Conservation (phyloP, 2,888 invertebrate species). For the Agrotis puta region DNA sequence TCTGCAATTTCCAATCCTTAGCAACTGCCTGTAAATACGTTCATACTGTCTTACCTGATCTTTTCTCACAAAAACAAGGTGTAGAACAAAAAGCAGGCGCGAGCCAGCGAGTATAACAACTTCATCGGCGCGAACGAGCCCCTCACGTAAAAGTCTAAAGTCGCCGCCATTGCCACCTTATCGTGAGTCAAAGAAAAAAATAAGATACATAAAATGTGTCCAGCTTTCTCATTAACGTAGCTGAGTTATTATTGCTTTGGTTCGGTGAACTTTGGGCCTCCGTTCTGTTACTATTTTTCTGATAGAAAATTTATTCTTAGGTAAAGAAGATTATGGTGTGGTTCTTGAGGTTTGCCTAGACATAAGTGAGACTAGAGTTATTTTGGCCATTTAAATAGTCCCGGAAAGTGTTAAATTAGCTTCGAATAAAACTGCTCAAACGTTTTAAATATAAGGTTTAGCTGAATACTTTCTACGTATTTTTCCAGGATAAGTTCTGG, state of each 20-base stretch:
- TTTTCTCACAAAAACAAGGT: slow-evolving; percentile 58
- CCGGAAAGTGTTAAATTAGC: too few relatives aligned
- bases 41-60: slow-evolving; percentile 49
- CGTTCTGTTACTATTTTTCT: not conserved
- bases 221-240: slow-evolving; percentile 53
- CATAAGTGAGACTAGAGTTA: not conserved
- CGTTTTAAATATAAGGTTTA: not conserved
- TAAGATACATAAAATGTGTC: slow-evolving; percentile 28
- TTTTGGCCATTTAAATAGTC: not conserved
- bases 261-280: slow-evolving; percentile 8
- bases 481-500: too few relatives aligned
- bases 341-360: not conserved
- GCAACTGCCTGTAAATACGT: slow-evolving; percentile 1
- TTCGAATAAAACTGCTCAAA: not conserved
- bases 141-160: slow-evolving; percentile 76
- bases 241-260: slow-evolving; percentile 23
- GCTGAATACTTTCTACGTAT: too few relatives aligned
- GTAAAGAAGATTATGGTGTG: not conserved
- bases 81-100: slow-evolving; percentile 80
- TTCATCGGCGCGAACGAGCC: slow-evolving; percentile 87
- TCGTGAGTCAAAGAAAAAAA: slow-evolving; percentile 48
- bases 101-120: slow-evolving; percentile 86
- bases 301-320: not conserved
- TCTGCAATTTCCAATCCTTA: slow-evolving; percentile 12
- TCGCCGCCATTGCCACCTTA: slow-evolving; percentile 43